phyloP scores from a whole-genome alignment of 2,113 vertebrate genomes.

The Eupsittula cactorum region DNA sequence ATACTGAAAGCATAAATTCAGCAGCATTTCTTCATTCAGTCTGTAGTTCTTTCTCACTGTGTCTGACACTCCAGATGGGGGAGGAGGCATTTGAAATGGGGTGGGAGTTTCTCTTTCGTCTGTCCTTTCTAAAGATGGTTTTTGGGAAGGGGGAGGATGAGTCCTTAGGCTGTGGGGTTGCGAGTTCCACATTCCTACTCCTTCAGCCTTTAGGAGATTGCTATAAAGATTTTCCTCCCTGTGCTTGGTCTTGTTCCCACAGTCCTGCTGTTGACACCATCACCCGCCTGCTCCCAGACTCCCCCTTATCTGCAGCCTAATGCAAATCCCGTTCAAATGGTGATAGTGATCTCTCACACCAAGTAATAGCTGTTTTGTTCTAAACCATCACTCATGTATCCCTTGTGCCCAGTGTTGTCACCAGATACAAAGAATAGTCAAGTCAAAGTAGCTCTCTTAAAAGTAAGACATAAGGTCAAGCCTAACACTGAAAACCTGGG shows the following conservation, averaged over 20 bases:
- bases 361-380: constrained; percentile 46
- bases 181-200: background rate
- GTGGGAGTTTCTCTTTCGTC: background rate
- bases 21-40: background rate
- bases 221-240: background rate
- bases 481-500: background rate
- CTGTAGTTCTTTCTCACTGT: background rate
- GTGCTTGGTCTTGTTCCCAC: background rate
- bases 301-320: constrained; percentile 39
- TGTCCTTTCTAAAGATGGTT: background rate
- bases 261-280: constrained; percentile 10
- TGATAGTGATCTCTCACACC: constrained; percentile 27
- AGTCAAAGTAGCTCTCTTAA: constrained; percentile 16
- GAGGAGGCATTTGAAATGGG: background rate
- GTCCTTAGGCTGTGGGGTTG: background rate
- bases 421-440: background rate
- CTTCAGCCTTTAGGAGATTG: background rate
- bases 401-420: constrained; percentile 12
- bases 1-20: background rate
- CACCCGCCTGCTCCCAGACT: constrained; percentile 4
- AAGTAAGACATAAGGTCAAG: background rate
- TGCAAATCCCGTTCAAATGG: constrained; percentile 50
- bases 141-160: background rate
- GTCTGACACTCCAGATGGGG: background rate
- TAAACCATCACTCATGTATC: constrained; percentile 45